Evolutionary conservation across 1,140 invertebrate genomes (phyloP).

Genomic region (Periplaneta americana): DNA sequence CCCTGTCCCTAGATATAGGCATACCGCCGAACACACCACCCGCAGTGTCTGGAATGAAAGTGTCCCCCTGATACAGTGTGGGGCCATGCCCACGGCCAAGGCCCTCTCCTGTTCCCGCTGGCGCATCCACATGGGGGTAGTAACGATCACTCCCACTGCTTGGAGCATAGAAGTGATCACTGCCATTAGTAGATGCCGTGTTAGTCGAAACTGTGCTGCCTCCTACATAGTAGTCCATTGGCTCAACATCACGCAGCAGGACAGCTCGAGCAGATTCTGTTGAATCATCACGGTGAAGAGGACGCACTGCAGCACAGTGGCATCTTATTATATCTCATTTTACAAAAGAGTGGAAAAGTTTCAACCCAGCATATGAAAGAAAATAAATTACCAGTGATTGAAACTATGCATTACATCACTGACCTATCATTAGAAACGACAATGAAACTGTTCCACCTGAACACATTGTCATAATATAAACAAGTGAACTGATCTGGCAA

Average conservation of each 20-base stretch:
- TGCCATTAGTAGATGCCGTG: slow-evolving; percentile 10
- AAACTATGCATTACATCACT: too few relatives aligned
- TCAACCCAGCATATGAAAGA: too few relatives aligned
- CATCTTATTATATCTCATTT: too few relatives aligned
- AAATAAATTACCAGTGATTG: too few relatives aligned
- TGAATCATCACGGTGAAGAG: slow-evolving; percentile 43
- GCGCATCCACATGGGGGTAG: not conserved
- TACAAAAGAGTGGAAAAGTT: too few relatives aligned
- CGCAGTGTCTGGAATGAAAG: slow-evolving; percentile 38
- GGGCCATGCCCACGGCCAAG: slow-evolving; percentile 29
- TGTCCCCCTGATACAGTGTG: slow-evolving; percentile 31
- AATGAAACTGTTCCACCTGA: too few relatives aligned
- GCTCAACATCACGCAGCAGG: slow-evolving; percentile 54
- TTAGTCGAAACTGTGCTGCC: slow-evolving; percentile 18
- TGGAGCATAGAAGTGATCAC: slow-evolving; percentile 30
- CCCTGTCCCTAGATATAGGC: slow-evolving; percentile 31
- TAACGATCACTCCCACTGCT: not conserved
- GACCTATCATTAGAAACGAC: too few relatives aligned
- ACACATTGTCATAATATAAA: too few relatives aligned
- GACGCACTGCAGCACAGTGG: slow-evolving; percentile 41
- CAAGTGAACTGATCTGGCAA: too few relatives aligned
- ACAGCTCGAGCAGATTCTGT: slow-evolving; percentile 55
- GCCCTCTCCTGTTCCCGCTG: slow-evolving; percentile 25
- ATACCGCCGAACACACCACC: slow-evolving; percentile 31
- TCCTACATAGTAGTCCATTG: slow-evolving; percentile 52